Base-by-base conservation (phyloP, 2,797 vertebrate genomes). In the Borostomias antarcticus region DNA sequence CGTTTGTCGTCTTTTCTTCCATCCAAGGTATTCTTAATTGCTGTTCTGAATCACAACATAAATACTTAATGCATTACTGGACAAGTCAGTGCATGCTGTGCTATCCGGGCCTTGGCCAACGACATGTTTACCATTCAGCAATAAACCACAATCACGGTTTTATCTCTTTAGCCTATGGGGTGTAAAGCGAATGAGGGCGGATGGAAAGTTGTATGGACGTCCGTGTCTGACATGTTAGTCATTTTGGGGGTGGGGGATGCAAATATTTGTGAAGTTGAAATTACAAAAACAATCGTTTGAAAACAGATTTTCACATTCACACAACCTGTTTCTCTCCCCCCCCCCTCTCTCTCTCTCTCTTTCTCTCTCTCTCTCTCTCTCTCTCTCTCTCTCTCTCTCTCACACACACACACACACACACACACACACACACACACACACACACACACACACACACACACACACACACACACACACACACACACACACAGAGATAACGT, bases 141-240 rank as follows among this genome's bases (percentile, higher is more conserved):
- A 92, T 95, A 94, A 97, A 95, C 91, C 89, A 91, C 92, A 91
- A 94, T 93, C 90, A 91, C 89, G 88, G 90, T 90, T 91, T 92
- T 90, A 91, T 90, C 89, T n/a, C n/a, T n/a, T n/a, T n/a, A n/a
- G 82, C 96, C 97, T 96, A 96, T 94, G 93, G 94, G 92, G 75
- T 75, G 81, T 73, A 79, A 76, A 80, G 66, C 74, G 80, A 72
- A 68, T 59, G 66, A 83, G 64, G 64, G 76, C 60, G 68, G 76
- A 73, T 73, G 75, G 62, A 58, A 50, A 58, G 51, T 53, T 52
- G 70, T 57, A 66, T 57, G 33, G 59, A 76, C 57, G 63, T 57
- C 61, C 32, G 35, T 47, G 57, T 68, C 72, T 69, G 62, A 63
- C 66, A 73, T 62, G 58, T 40, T 40, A 30, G 15, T 0, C 58